phyloP scores from a whole-genome alignment of 1,140 invertebrate species.

The Leptoteleia sp. region DNA sequence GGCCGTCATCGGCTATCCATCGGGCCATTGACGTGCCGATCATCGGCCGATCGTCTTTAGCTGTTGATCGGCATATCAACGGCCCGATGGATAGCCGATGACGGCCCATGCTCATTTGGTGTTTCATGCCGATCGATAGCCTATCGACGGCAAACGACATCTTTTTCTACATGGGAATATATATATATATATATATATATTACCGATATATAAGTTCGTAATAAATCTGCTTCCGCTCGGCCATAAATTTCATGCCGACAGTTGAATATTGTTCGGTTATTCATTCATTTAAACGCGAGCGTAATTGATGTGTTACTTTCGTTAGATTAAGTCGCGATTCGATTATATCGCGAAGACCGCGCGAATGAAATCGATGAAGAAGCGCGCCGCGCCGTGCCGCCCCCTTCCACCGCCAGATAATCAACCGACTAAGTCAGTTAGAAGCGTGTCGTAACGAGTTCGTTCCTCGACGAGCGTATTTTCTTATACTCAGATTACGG shows the following conservation, averaged over 20 bases:
- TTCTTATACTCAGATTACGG: slow-evolving; percentile 19
- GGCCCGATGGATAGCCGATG: too few relatives aligned
- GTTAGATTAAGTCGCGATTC: slow-evolving; percentile 41
- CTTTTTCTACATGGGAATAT: too few relatives aligned
- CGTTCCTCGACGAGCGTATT: not conserved
- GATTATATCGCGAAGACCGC: slow-evolving; percentile 15
- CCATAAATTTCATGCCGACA: slow-evolving; percentile 44
- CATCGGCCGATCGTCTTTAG: too few relatives aligned
- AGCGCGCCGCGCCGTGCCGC: too few relatives aligned
- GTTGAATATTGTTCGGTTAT: slow-evolving; percentile 56
- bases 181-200: too few relatives aligned
- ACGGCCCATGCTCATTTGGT: too few relatives aligned
- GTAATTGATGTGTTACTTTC: slow-evolving; percentile 45
- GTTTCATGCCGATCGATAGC: too few relatives aligned
- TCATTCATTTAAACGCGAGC: slow-evolving; percentile 47
- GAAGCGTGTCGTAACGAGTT: slow-evolving; percentile 10
- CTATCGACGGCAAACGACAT: too few relatives aligned
- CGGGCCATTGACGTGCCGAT: too few relatives aligned
- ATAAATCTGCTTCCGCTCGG: slow-evolving; percentile 44
- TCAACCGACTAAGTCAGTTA: not conserved
- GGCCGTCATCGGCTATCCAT: too few relatives aligned
- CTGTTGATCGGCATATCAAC: too few relatives aligned
- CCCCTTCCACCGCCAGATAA: slow-evolving; percentile 9
- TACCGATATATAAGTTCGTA: slow-evolving; percentile 30
- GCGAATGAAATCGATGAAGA: slow-evolving; percentile 5